Conservation (phyloP, 1,140 invertebrate genomes). For the Trichonephila clavata region DNA sequence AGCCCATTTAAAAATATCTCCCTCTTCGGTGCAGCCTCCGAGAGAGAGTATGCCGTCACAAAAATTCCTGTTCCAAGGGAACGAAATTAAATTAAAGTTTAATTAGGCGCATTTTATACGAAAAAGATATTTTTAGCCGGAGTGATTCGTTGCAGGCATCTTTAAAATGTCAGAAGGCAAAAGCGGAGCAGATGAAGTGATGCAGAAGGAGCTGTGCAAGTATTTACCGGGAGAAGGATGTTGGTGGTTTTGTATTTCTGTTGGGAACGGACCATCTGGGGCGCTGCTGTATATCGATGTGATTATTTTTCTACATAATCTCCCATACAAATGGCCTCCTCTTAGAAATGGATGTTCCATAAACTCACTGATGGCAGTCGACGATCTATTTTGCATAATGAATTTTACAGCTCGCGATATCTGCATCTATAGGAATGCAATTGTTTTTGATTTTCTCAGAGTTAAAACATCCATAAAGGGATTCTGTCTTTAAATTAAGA, state of each 20-base stretch:
- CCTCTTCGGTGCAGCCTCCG: background rate
- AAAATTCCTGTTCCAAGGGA: background rate
- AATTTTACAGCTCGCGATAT: background rate
- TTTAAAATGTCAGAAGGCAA: slow-evolving; percentile 1
- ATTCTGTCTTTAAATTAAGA: background rate
- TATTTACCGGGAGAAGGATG: background rate
- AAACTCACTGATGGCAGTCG: background rate
- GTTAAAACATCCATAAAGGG: background rate
- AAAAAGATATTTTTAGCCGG: slow-evolving; percentile 36
- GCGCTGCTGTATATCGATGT: background rate
- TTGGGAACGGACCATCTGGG: slow-evolving; percentile 38
- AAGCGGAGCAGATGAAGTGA: background rate
- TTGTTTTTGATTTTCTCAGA: background rate
- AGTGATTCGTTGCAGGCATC: background rate
- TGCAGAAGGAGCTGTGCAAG: background rate
- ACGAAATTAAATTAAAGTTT: slow-evolving; percentile 52
- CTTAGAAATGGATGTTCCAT: background rate
- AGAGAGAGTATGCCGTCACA: background rate
- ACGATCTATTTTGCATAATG: slow-evolving; percentile 25
- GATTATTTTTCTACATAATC: slow-evolving; percentile 25
- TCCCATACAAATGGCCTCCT: slow-evolving; percentile 26
- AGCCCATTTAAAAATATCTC: no score
- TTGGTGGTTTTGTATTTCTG: slow-evolving; percentile 25
- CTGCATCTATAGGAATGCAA: background rate
- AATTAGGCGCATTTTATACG: slow-evolving; percentile 50